These are phyloP conservation scores for Oenanthe melanoleuca DNA, from an alignment of 2,113 vertebrate species.

Conservation along the genomic window DNA sequence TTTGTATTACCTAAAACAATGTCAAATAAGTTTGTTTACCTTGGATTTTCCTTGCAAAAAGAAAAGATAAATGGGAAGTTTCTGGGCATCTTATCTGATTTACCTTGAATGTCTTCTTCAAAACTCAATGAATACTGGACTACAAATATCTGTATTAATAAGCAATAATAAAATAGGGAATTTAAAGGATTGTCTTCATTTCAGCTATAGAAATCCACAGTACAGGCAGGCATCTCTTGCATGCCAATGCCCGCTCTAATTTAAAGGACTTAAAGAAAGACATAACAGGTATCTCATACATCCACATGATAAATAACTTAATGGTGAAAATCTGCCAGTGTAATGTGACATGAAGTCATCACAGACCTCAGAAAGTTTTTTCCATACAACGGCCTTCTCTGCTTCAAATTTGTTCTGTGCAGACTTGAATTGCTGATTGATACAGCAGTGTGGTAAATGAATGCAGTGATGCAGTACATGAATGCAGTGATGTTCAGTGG, in stretches of 20 bases:
- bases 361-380: not conserved
- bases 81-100: not conserved
- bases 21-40: not conserved
- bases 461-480: too few relatives aligned
- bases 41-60: not conserved
- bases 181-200: not conserved
- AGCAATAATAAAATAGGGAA: not conserved
- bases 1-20: not conserved
- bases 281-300: not conserved
- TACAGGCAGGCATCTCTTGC: not conserved
- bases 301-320: not conserved
- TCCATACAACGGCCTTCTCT: not conserved
- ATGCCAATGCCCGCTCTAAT: not conserved
- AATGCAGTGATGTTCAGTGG: accelerated
- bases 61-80: not conserved
- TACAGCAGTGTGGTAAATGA: not conserved
- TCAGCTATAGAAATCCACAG: not conserved
- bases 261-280: not conserved
- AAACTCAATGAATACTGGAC: not conserved
- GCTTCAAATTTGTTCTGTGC: not conserved
- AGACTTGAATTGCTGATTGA: not conserved
- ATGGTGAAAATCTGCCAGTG: not conserved
- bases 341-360: not conserved
- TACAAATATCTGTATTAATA: not conserved
- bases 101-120: not conserved